Evolutionary conservation across 2,888 invertebrate species (phyloP), one percentile per base, ranked within the genome.

Genomic region (Cosmia pyralina): DNA sequence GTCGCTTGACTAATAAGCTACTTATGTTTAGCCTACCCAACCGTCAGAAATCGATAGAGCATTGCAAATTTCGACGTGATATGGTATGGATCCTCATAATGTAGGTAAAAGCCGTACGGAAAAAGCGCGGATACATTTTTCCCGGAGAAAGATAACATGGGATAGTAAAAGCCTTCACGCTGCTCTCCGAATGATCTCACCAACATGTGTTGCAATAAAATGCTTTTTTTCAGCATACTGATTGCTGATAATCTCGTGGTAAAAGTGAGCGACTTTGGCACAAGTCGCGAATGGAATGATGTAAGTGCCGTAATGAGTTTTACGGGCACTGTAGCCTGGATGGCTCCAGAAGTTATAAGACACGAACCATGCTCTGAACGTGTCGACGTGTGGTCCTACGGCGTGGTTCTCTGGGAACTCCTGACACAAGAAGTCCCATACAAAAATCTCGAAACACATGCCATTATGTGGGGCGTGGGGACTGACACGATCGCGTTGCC

Each of bases 221-320:
- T 4, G 0, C 2, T 19, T 41, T 19, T n/a, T 75, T 82, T 69
- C 90, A 99, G 98, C 93, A 98, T 99, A 71, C 96, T 99, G 59
- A 98, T 99, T 88, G 98, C 98, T 11, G 97, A 97, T 83, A 97
- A 97, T 84, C 97, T 98, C 89, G 94, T 97, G 58, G 98, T 99
- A 11, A 99, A 99, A 95, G 99, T 99, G 76, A 99, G 99, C 88
- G 99, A 99, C 94, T 99, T 99, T 93, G 99, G 99, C 34, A 99
- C 99, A 0, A 98, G 98, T 88, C 97, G 99, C 73, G 98, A 99
- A 88, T 99, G 98, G 98, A 98, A 99, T 93, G 98, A 99, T 91
- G 98, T 98, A 57, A 99, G 99, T 92, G 98, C 98, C 59, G 98
- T 98, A 90, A 99, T 99, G 99, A 94, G 99, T 81, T 99, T 99